phyloP scores from a whole-genome alignment of 2,888 invertebrate genomes.

The Stenotaenia linearis region DNA sequence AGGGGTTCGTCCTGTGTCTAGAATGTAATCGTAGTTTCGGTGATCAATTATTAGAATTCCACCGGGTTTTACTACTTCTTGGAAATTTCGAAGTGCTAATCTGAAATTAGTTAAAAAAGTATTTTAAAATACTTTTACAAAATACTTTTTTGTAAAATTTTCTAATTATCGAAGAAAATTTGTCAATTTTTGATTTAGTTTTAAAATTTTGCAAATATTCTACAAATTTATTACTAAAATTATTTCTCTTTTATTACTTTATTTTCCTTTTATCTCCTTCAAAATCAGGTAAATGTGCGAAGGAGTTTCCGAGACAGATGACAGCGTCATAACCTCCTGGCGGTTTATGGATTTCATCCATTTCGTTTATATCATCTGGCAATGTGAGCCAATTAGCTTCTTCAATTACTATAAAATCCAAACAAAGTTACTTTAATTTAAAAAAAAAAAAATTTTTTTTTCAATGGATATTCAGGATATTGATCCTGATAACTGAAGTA shows the following conservation, averaged over 20 bases:
- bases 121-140: background rate
- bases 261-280: slow-evolving; percentile 73
- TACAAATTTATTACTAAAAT: too few relatives aligned
- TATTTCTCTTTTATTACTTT: slow-evolving; percentile 55
- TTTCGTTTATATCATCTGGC: slow-evolving; percentile 64
- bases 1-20: slow-evolving; percentile 69
- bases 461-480: too few relatives aligned
- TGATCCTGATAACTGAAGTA: too few relatives aligned
- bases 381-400: slow-evolving; percentile 86
- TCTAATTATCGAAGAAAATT: background rate
- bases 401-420: slow-evolving; percentile 64
- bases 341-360: slow-evolving; percentile 42
- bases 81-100: slow-evolving; percentile 68
- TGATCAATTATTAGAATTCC: slow-evolving; percentile 81
- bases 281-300: slow-evolving; percentile 78
- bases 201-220: too few relatives aligned
- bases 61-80: slow-evolving; percentile 74
- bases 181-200: background rate
- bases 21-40: slow-evolving; percentile 78
- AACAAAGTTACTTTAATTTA: background rate
- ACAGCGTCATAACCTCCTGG: slow-evolving; percentile 76
- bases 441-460: slow-evolving; percentile 2
- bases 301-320: slow-evolving; percentile 83
- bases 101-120: slow-evolving; percentile 37
- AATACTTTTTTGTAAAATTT: too few relatives aligned